Percentiles rank a stretch among this genome's conserved stretches.
These are phyloP conservation scores for Marronus borbonicus DNA, from an alignment of 2,888 invertebrate genomes.

Conservation along the genomic window DNA sequence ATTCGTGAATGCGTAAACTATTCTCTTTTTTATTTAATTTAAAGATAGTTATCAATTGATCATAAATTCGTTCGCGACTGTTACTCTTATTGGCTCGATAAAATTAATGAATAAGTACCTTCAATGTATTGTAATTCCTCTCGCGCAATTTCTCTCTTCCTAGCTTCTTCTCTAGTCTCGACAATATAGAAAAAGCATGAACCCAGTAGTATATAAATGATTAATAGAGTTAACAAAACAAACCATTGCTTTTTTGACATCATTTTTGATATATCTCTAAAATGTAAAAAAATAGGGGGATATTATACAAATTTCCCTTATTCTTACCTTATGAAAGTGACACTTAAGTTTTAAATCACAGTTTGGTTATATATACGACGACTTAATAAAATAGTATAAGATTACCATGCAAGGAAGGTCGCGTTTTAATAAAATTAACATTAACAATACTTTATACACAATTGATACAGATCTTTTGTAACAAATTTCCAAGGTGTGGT, in stretches of 20 bases:
- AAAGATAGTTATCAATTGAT: too few species aligned
- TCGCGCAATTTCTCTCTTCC: constrained; percentile 74
- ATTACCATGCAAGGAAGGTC: constrained; percentile 57
- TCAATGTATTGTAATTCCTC: constrained; percentile 79
- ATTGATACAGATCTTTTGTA: constrained; percentile 57
- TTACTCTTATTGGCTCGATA: too few species aligned
- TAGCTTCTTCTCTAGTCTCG: constrained; percentile 81
- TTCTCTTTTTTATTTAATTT: too few species aligned
- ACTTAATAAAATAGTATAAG: constrained; percentile 33
- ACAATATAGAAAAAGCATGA: constrained; percentile 90
- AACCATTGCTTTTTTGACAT: constrained; percentile 89
- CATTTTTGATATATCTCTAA: constrained; percentile 69
- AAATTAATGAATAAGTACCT: constrained; percentile 70
- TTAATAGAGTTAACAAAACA: constrained; percentile 65
- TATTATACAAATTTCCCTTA: not conserved
- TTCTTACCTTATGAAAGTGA: constrained; percentile 31
- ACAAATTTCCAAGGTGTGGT: constrained; percentile 56
- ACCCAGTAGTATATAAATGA: constrained; percentile 72
- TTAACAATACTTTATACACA: constrained; percentile 59
- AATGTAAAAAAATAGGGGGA: not conserved
- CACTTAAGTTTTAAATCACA: constrained; percentile 37
- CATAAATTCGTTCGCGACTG: too few species aligned
- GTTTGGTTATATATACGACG: not conserved
- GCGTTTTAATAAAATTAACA: constrained; percentile 61
- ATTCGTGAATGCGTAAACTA: too few species aligned